Base-by-base conservation (phyloP, 2,888 invertebrate genomes). In the Cephus rjabovi region DNA sequence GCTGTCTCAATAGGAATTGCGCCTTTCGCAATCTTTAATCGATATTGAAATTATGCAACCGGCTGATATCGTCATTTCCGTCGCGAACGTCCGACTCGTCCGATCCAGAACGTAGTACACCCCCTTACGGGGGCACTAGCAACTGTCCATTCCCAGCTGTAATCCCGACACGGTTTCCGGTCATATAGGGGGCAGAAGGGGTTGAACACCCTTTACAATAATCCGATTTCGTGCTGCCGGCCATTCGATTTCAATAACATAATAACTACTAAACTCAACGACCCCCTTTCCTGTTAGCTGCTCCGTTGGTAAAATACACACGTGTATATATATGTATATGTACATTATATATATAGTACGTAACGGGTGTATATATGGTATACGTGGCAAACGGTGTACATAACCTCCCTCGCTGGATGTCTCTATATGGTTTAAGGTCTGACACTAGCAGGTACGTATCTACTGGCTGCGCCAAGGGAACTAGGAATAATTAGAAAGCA, bases 221-320 rank as follows among this genome's bases (percentile, higher is more conserved):
- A 89, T 87, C 87, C 84, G 86, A 87, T 87, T 88, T 80, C 79
- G 74, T 35, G 77, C 76, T 78, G 79, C 79, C 82, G 83, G 80
- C 83, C 86, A 86, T 86, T 87, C 87, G 86, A 88, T 88, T 87
- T 84, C 87, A 86, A 87, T 89, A 88, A 87, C 86, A 86, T 86
- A 86, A 88, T 88, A 88, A 88, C 86, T 82, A 77, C 75, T 81
- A 80, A 84, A 86, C 84, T 84, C 81, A 80, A 80, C 82, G 81
- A 11, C 23, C 40, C 40, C 77, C 77, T 73, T 73, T 35, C 70
- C 9, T 35, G 40, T 40, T 37, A 37, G 15, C 37, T 37, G 37
- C 37, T 37, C 1, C 1, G 37, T 37, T 37, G 37, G 1, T 37
- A 37, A 35, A 35, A 35, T 12, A 35, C 35, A 35, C 40, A 15